phyloP scores from a whole-genome alignment of 2,797 vertebrate genomes.

The Chaenodraco wilsoni region DNA sequence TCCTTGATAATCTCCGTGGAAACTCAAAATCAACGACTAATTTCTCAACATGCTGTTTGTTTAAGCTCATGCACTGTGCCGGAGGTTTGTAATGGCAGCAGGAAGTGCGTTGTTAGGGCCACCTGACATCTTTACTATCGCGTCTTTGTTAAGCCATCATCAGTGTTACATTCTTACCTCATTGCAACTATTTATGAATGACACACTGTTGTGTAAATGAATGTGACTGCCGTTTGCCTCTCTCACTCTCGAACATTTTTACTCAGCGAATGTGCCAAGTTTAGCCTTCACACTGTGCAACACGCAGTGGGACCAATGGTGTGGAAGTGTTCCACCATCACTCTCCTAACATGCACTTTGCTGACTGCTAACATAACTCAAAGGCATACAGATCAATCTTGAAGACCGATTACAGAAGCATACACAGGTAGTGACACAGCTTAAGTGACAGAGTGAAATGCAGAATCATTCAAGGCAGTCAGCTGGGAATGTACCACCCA shows the following conservation, averaged over 20 bases:
- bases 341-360: conserved; percentile 45
- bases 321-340: conserved; percentile 53
- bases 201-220: conserved; percentile 59
- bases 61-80: conserved; percentile 62
- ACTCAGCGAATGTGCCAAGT: conserved; percentile 46
- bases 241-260: conserved; percentile 22
- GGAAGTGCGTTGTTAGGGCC: conserved; percentile 20
- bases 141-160: conserved; percentile 49
- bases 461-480: conserved; percentile 44
- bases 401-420: conserved; percentile 41
- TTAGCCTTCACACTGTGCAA: conserved; percentile 53
- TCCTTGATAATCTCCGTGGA: conserved; percentile 82
- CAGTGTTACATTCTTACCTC: conserved; percentile 55
- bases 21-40: conserved; percentile 73
- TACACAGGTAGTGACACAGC: conserved; percentile 36
- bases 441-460: conserved; percentile 36
- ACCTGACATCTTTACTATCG: conserved; percentile 34
- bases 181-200: conserved; percentile 67
- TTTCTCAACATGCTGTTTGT: conserved; percentile 75
- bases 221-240: conserved; percentile 40
- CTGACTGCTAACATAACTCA: conserved; percentile 51
- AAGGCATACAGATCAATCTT: conserved; percentile 39
- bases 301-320: conserved; percentile 51
- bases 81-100: conserved; percentile 47
- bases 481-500: conserved; percentile 48